Evolutionary conservation across 2,113 vertebrate species (phyloP), one percentile per base, ranked within the genome.

Genomic region (Pteronura brasiliensis): DNA sequence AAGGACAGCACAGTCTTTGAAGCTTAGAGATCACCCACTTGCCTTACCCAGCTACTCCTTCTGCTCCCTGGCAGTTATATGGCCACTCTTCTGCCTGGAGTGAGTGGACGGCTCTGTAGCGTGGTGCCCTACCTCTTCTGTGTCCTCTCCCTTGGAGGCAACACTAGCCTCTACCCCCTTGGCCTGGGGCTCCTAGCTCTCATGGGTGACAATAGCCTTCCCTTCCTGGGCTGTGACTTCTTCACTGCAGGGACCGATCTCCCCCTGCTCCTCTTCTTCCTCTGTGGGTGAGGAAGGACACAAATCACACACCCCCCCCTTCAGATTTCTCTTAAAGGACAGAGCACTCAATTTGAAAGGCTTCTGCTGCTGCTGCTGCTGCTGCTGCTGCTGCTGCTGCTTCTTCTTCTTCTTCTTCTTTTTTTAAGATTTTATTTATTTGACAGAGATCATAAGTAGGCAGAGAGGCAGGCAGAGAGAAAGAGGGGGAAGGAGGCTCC

Each of bases 291-390:
- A 99, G 21, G 98, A 98, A 74, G 96, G 98, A 0, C 98, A 98
- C 7, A 98, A 99, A 27, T 98, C 98, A 1, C 98, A 96, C 88
- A 97, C 98, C 93, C 49, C 0, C 13, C 49, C 14, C 92, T 99
- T 99, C 98, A 99, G 99, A 98, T 89, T 99, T 99, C 99, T 99
- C 98, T 99, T 99, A 97, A 99, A 99, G 4, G 99, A 99, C 95
- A 99, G 99, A 17, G 99, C 99, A 59, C 99, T 99, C 98, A 99
- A 99, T 98, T 99, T 99, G 99, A 99, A 99, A 97, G 99, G 99
- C 98, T 99, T 99, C 98, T 99, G 99, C 98, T 99, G 99, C 98
- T 99, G 99, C 98, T 99, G 99, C 98, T 99, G 99, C 98, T 99
- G 99, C 98, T 99, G 99, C 98, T 99, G 99, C 98, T 99, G 99